Evolutionary conservation across 2,888 invertebrate species (phyloP).

Genomic region (Epistrophe eligans): DNA sequence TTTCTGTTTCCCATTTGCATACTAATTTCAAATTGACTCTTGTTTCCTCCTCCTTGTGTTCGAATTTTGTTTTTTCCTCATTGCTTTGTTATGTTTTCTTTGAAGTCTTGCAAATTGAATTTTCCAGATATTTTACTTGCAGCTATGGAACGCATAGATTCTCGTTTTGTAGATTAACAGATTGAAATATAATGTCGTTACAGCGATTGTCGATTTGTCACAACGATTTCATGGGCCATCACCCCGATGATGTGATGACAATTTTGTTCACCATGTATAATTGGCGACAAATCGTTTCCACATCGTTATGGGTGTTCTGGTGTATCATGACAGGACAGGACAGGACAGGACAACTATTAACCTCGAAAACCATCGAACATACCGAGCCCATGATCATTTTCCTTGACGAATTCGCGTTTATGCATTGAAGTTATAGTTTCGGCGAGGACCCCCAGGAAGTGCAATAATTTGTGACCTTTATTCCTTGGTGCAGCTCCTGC

Average conservation of each 20-base stretch:
- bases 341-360: conserved; percentile 40
- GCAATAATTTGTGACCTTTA: conserved; percentile 83
- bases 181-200: conserved; percentile 67
- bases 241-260: conserved; percentile 51
- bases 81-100: conserved; percentile 35
- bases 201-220: conserved; percentile 56
- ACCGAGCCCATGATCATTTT: conserved; percentile 80
- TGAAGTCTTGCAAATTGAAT: conserved; percentile 66
- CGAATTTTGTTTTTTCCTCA: conserved; percentile 12
- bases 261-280: conserved; percentile 56
- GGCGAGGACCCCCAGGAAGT: conserved; percentile 81
- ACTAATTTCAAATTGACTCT: conserved; percentile 70
- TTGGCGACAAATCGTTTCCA: conserved; percentile 61
- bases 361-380: conserved; percentile 69
- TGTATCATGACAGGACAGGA: no score
- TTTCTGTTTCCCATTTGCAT: conserved; percentile 65
- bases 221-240: conserved; percentile 66
- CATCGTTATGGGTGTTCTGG: conserved; percentile 57
- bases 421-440: conserved; percentile 30
- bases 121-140: conserved; percentile 43
- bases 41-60: conserved; percentile 55
- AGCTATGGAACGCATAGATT: conserved; percentile 54
- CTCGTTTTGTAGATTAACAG: conserved; percentile 64
- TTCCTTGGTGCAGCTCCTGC: conserved; percentile 81
- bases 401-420: conserved; percentile 34